phyloP scores from a whole-genome alignment of 1,140 invertebrate species.

The Homarus americanus region DNA sequence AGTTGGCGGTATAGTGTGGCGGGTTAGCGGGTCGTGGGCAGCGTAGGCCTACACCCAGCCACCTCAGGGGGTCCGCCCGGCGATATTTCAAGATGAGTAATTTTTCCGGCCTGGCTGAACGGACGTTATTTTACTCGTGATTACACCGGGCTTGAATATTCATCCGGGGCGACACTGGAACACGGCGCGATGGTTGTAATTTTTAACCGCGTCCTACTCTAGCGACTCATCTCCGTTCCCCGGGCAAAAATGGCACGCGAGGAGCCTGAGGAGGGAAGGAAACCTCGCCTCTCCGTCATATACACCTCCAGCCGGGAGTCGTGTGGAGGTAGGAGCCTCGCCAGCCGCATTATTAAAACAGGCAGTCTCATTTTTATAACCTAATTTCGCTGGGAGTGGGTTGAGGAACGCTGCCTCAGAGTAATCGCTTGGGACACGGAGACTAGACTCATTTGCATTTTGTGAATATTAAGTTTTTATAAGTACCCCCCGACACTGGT shows the following conservation, averaged over 20 bases:
- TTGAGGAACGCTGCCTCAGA: slow-evolving; percentile 71
- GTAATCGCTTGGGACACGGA: slow-evolving; percentile 71
- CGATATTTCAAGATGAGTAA: slow-evolving; percentile 66
- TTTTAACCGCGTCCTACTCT: slow-evolving; percentile 64
- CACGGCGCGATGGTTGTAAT: slow-evolving; percentile 67
- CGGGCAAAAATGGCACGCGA: slow-evolving; percentile 44
- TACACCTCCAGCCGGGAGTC: not conserved
- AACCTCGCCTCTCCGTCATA: not conserved
- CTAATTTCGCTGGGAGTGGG: slow-evolving; percentile 70
- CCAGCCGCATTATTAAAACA: slow-evolving; percentile 66
- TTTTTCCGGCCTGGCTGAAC: slow-evolving; percentile 43
- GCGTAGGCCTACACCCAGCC: slow-evolving; percentile 18
- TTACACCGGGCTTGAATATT: slow-evolving; percentile 69
- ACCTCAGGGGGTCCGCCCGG: slow-evolving; percentile 19
- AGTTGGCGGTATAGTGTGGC: not conserved
- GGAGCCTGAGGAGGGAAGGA: not conserved
- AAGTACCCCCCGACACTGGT: slow-evolving; percentile 65
- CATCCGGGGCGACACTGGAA: slow-evolving; percentile 69
- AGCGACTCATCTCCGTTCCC: slow-evolving; percentile 41
- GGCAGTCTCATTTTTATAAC: slow-evolving; percentile 72
- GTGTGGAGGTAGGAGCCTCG: not conserved
- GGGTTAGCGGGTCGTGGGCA: not conserved
- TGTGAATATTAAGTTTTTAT: slow-evolving; percentile 73
- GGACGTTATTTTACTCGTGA: slow-evolving; percentile 70
- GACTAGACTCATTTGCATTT: slow-evolving; percentile 72